Base-by-base conservation (phyloP, 2,888 invertebrate genomes). In the Corbicula japonica region DNA sequence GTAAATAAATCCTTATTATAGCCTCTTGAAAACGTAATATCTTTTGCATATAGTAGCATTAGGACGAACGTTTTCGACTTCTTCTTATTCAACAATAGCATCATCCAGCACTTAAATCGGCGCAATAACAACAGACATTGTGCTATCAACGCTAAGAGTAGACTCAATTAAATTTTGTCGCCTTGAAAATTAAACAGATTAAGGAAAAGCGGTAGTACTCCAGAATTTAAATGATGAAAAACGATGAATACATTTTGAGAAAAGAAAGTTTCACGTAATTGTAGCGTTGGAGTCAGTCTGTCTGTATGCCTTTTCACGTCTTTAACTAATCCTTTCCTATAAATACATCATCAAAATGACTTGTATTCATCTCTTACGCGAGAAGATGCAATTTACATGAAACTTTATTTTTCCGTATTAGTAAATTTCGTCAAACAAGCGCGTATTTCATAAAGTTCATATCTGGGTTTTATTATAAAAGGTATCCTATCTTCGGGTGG, bases 251-350 rank as follows among this genome's bases (percentile, higher is more conserved):
- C 61, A 30, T 74, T 79, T 75, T 54, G 60, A 74, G 77, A 63
- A 70, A 50, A 65, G 66, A 74, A 65, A 66, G 54, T 65, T 81
- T 77, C 72, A 65, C 61, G 54, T 72, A 69, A 76, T 81, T 83
- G 82, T 89, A 80, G 77, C 52, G 38, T 18, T 76, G 88, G 82
- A 87, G 88, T 85, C 88, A 71, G 66, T 44, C 76, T 79, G 88
- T 88, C 88, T 87, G 83, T 83, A 35, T 46, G 62, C 54, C 70
- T 71, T 66, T 87, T 85, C 76, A 82, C 32, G 50, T 30, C 41
- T 60, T 52, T 44, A 50, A 71, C 54, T 88, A 88, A 89, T 89
- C 89, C 86, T 48, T 72, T 75, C 74, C 70, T 74, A 84, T 88
- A 86, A 88, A 88, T 83, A 87, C 75, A 68, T 73, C 74, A 62